These are phyloP conservation scores for Synanthedon formicaeformis DNA, from an alignment of 2,888 invertebrate species.

Conservation along the genomic window DNA sequence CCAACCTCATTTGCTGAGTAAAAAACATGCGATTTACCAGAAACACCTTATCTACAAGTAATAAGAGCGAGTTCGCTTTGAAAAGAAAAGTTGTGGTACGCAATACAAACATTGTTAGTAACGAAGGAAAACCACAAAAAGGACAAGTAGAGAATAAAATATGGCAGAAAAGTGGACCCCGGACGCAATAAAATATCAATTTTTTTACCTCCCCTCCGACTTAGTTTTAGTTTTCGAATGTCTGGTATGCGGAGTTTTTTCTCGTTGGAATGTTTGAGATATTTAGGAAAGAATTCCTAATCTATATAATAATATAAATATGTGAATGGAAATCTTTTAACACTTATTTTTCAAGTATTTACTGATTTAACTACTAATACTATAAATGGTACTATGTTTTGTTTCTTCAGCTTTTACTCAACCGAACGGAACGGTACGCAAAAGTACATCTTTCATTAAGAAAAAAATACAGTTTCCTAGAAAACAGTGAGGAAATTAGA, in stretches of 20 bases:
- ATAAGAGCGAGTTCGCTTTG: slow-evolving; percentile 15
- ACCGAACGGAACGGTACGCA: no score
- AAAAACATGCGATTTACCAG: background rate
- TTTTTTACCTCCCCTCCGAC: slow-evolving; percentile 40
- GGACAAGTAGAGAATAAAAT: slow-evolving; percentile 55
- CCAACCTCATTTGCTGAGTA: slow-evolving; percentile 17
- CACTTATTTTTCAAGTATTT: no score
- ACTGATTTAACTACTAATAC: no score
- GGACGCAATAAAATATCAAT: slow-evolving; percentile 67
- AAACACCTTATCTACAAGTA: slow-evolving; percentile 10
- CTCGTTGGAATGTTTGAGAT: no score
- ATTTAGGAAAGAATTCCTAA: no score
- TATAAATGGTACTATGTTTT: no score
- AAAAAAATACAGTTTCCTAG: no score
- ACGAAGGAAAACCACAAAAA: slow-evolving; percentile 24
- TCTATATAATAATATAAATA: no score
- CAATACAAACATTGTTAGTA: background rate
- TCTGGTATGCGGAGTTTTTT: background rate
- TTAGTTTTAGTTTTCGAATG: slow-evolving; percentile 41
- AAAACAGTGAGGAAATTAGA: no score
- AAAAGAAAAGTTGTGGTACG: background rate
- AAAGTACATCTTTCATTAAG: no score
- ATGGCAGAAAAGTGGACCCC: slow-evolving; percentile 58
- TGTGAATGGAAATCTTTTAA: no score
- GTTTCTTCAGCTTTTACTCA: no score